Conservation (phyloP, 2,888 invertebrate species). For the Drosophila phalerata region DNA sequence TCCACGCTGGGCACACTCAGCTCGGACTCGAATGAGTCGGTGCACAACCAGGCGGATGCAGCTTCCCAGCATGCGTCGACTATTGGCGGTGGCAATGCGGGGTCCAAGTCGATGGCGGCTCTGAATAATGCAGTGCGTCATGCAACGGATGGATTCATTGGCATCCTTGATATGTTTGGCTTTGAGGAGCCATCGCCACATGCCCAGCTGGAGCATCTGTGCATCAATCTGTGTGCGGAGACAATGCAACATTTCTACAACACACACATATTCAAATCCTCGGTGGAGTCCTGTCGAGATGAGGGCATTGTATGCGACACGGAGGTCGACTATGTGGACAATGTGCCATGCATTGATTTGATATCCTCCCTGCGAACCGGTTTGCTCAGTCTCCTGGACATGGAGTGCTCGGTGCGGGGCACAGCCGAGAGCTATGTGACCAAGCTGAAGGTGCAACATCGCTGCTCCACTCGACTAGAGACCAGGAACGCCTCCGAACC, state of each 20-base stretch:
- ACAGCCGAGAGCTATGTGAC: constrained; percentile 92
- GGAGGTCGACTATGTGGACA: constrained; percentile 97
- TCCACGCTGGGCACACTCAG: constrained; percentile 94
- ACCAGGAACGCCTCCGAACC: constrained; percentile 90
- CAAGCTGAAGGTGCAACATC: constrained; percentile 92
- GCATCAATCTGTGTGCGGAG: constrained; percentile 97
- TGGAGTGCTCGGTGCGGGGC: constrained; percentile 94
- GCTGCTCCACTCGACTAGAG: constrained; percentile 92
- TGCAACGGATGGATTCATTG: constrained; percentile 97
- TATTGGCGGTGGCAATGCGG: constrained; percentile 90
- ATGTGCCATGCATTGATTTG: constrained; percentile 96
- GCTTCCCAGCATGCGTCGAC: constrained; percentile 94
- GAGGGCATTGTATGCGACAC: constrained; percentile 96
- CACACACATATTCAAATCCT: constrained; percentile 97
- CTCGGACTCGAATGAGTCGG: constrained; percentile 94
- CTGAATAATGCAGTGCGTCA: constrained; percentile 96
- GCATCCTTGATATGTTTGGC: constrained; percentile 98
- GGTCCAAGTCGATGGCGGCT: constrained; percentile 96
- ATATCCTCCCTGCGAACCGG: constrained; percentile 97
- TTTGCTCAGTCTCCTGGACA: constrained; percentile 95
- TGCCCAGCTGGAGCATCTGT: constrained; percentile 95
- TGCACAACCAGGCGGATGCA: constrained; percentile 94
- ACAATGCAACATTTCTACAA: constrained; percentile 99
- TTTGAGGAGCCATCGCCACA: constrained; percentile 95
- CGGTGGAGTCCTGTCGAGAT: constrained; percentile 96